Evolutionary conservation across 2,113 vertebrate genomes (phyloP), one percentile per base, ranked within the genome.

Genomic region (Lophotis ruficrista): DNA sequence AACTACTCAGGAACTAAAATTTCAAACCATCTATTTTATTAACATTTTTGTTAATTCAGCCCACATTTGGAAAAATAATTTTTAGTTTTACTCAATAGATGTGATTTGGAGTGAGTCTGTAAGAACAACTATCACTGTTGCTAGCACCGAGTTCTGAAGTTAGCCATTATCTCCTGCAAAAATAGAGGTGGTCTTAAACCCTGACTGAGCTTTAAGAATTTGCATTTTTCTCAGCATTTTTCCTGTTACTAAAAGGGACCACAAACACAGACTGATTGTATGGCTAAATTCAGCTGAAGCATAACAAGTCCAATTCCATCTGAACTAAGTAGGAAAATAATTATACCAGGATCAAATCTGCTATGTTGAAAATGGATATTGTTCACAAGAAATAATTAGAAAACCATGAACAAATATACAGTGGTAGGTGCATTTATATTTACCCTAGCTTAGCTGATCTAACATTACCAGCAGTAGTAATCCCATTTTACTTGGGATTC

Each of bases 321-420:
- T 68, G 57, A 91, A 89, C 20, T 79, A 76, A 48, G 43, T 4
- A 68, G 66, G 60, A 83, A 80, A 83, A 90, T 70, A 71, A 2
- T 21, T 86, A 27, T 47, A 60, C 10, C 14, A 57, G 28, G 47
- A 66, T 60, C 38, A 78, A 64, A 70, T 71, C 72, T 71, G 27
- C 43, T 65, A 9, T 38, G 64, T 35, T 94, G 53, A 54, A 82
- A 94, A 94, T 7, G 3, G 61, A 35, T 64, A 35, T 51, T 71
- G 57, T 79, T 56, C 65, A 71, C 33, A 89, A 78, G 38, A 57
- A 94, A 78, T 93, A 95, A 94, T 89, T 87, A 91, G 77, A 91
- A 93, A 95, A 47, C 43, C 43, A 78, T 60, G n/a, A 89, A 76
- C 65, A 95, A 94, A 83, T 64, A 91, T 13, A 60, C 30, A 71